phyloP scores from a whole-genome alignment of 2,888 invertebrate species.

The Microplitis manilae region DNA sequence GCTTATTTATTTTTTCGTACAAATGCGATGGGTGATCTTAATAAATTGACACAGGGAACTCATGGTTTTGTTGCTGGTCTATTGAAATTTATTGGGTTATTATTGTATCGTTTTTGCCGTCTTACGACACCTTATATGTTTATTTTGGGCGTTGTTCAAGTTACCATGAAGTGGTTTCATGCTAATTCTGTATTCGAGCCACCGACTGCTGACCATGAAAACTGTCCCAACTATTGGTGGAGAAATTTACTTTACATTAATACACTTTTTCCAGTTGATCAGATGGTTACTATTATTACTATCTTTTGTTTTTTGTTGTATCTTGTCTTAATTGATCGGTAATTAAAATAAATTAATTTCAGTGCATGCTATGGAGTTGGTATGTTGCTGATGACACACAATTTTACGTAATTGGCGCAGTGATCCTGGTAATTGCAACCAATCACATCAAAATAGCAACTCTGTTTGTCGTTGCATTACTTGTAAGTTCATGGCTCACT shows the following conservation, averaged over 20 bases:
- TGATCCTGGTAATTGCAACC: constrained; percentile 85
- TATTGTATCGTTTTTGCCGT: constrained; percentile 80
- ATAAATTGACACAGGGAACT: constrained; percentile 73
- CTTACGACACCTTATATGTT: constrained; percentile 87
- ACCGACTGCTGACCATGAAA: constrained; percentile 84
- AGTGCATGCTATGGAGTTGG: constrained; percentile 96
- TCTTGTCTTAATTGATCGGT: constrained; percentile 1
- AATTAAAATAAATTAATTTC: neutral
- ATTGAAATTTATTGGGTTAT: constrained; percentile 80
- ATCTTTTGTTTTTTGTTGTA: neutral
- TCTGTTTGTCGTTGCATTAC: constrained; percentile 77
- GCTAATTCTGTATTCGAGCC: constrained; percentile 88
- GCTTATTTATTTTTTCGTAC: constrained; percentile 90
- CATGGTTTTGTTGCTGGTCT: constrained; percentile 65
- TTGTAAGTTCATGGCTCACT: constrained; percentile 84
- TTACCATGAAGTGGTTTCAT: constrained; percentile 90
- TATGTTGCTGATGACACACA: constrained; percentile 90
- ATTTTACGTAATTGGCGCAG: constrained; percentile 87
- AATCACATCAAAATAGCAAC: constrained; percentile 87
- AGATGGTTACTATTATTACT: constrained; percentile 79
- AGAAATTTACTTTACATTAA: constrained; percentile 89
- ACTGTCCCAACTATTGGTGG: constrained; percentile 91
- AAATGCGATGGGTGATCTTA: constrained; percentile 73
- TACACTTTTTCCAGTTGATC: constrained; percentile 86
- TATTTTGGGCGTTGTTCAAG: constrained; percentile 86